Evolutionary conservation across 2,797 vertebrate species (phyloP).

Genomic region (Enteromius treurensis): DNA sequence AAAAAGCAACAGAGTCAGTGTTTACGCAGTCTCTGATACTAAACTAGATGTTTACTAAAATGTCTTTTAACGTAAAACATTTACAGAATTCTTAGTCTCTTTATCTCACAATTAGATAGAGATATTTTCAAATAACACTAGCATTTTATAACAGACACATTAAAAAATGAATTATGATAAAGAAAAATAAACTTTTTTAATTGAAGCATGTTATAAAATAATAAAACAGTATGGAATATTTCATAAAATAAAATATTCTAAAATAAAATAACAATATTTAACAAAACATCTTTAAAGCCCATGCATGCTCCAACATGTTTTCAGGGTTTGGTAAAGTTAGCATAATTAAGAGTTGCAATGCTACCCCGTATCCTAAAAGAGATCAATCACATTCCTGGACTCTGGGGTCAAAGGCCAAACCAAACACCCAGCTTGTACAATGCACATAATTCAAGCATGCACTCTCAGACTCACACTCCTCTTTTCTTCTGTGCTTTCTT

Average conservation of each 20-base stretch:
- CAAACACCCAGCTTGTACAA: conserved; percentile 51
- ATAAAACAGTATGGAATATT: neutral
- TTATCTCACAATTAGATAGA: conserved; percentile 10
- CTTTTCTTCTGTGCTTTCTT: neutral
- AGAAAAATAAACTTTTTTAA: no score
- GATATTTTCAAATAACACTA: conserved; percentile 8
- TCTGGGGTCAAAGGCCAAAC: conserved; percentile 70
- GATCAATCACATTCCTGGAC: conserved; percentile 65
- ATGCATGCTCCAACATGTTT: neutral
- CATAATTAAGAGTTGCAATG: conserved; percentile 56
- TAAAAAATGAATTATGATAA: neutral
- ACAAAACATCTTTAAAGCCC: neutral
- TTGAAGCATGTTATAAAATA: neutral
- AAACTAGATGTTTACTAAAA: neutral
- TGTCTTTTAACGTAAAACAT: neutral
- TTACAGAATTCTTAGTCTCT: neutral
- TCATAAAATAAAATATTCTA: neutral
- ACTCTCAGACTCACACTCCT: neutral
- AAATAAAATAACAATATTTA: neutral
- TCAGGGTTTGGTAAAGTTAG: neutral
- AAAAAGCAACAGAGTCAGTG: neutral
- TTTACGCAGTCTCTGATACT: neutral
- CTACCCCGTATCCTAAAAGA: conserved; percentile 64
- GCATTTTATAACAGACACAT: neutral
- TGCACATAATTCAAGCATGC: neutral